Base-by-base conservation (phyloP, 2,113 vertebrate species). In the Neotoma lepida region DNA sequence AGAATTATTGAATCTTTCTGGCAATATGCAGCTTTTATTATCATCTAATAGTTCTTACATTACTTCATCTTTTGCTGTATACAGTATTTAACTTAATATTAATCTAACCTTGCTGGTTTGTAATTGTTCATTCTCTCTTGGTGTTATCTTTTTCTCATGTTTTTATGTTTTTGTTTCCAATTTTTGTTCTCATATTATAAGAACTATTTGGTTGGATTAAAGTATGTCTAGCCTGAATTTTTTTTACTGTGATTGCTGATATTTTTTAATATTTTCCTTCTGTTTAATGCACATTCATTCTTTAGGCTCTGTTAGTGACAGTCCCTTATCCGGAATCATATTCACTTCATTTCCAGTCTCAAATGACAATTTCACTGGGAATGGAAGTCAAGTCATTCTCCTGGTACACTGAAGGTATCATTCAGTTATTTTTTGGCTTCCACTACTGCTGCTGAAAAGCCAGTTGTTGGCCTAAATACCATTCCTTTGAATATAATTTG, bases 401-500 rank as follows among this genome's bases (percentile, higher is more conserved):
- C 77, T 74, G n/a, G 44, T 46, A 88, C 54, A 28, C 0, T 85
- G 82, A 87, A 13, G 20, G 88, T 66, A 80, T 80, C 63, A 58
- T 44, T 76, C 24, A 88, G n/a, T 81, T 46, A 24, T 56, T 89
- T 86, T 82, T 41, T 86, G 33, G 30, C 30, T 96, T 88, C 15
- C 6, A 22, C 39, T 26, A 12, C 24, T 58, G 58, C 80, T 81
- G n/a, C 33, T 93, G 44, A 85, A 96, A 94, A 94, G 86, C 10
- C 71, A 82, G n/a, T 28, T 14, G 12, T 73, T 70, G 44, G 41
- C 54, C 44, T 94, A 70, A 86, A 86, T 86, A 77, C 4, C 28
- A 58, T 81, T 56, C 54, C 26, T 91, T 96, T 93, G n/a, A 86
- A 91, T 63, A 22, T 44, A 28, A 91, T n/a, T 80, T 95, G 22